A percentile compares a stretch with the other conserved stretches of the same genome.
Conservation (phyloP, 1,140 invertebrate genomes). For the Rhopalosiphum maidis region DNA sequence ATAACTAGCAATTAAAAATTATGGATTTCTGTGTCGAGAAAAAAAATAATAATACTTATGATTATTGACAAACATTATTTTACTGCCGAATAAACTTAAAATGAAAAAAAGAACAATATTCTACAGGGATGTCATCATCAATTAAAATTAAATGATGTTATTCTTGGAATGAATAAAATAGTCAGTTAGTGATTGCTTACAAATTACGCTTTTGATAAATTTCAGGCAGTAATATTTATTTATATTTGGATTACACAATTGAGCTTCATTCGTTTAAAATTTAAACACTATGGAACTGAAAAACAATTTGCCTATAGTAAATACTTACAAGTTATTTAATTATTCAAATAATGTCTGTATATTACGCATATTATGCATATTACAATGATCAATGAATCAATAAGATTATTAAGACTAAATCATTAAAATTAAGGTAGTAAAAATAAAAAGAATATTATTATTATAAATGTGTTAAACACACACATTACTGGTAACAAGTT, state of each 20-base stretch:
- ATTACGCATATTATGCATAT: slow-evolving; percentile 6
- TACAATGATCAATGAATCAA: not conserved
- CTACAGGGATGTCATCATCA: not conserved
- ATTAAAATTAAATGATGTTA: not conserved
- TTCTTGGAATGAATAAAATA: not conserved
- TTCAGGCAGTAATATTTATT: slow-evolving; percentile 32
- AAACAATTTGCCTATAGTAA: slow-evolving; percentile 19
- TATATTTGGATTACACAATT: slow-evolving; percentile 27
- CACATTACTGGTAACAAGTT: slow-evolving; percentile 54
- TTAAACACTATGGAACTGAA: slow-evolving; percentile 19
- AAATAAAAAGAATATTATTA: slow-evolving; percentile 33
- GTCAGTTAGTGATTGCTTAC: slow-evolving; percentile 10
- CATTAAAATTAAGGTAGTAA: slow-evolving; percentile 38
- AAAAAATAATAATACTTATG: slow-evolving; percentile 25
- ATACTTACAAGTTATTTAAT: slow-evolving; percentile 19
- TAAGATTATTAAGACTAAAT: slow-evolving; percentile 32
- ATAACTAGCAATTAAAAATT: not conserved
- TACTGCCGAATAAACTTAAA: not conserved
- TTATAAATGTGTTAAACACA: slow-evolving; percentile 17
- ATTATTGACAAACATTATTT: not conserved
- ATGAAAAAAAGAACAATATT: not conserved
- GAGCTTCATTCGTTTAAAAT: slow-evolving; percentile 39
- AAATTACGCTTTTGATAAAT: slow-evolving; percentile 29
- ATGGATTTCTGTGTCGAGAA: not conserved
- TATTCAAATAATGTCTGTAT: not conserved